Evolutionary conservation across 2,797 vertebrate genomes (phyloP).

Genomic region (Heterohyrax brucei): DNA sequence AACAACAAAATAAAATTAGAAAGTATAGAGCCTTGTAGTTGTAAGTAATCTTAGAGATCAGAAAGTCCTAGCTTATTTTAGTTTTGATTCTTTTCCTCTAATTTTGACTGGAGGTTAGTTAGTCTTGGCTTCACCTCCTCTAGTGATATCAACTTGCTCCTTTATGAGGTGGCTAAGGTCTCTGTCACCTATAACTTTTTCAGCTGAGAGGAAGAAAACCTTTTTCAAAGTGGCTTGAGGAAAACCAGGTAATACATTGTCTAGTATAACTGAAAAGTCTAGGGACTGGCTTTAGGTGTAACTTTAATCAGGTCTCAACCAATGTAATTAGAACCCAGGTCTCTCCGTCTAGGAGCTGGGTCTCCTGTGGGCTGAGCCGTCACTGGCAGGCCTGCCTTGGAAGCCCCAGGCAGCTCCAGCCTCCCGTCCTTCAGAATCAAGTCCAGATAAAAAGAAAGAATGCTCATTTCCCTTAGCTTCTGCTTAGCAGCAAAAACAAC

Average conservation of each 20-base stretch:
- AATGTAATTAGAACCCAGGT: background rate
- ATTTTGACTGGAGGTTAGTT: background rate
- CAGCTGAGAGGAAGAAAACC: conserved; percentile 16
- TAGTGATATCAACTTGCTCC: background rate
- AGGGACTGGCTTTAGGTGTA: background rate
- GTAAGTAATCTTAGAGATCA: background rate
- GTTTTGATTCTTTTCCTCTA: too few relatives aligned
- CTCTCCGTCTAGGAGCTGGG: background rate
- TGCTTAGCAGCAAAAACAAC: background rate
- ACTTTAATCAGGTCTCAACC: background rate
- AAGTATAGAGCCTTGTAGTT: background rate
- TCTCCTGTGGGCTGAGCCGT: background rate
- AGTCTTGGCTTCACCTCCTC: background rate
- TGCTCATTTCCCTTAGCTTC: background rate
- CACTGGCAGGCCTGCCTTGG: background rate
- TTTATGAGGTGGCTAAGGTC: conserved; percentile 31
- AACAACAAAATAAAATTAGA: background rate
- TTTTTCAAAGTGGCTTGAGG: conserved; percentile 1
- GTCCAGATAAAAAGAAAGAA: background rate
- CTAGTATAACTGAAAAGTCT: background rate
- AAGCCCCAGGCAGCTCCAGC: background rate
- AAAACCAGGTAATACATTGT: background rate
- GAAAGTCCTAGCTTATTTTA: background rate
- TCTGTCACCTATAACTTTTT: background rate
- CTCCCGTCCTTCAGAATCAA: background rate